These are phyloP conservation scores for Carcinoscorpius rotundicauda DNA, from an alignment of 1,140 invertebrate genomes.

Conservation along the genomic window DNA sequence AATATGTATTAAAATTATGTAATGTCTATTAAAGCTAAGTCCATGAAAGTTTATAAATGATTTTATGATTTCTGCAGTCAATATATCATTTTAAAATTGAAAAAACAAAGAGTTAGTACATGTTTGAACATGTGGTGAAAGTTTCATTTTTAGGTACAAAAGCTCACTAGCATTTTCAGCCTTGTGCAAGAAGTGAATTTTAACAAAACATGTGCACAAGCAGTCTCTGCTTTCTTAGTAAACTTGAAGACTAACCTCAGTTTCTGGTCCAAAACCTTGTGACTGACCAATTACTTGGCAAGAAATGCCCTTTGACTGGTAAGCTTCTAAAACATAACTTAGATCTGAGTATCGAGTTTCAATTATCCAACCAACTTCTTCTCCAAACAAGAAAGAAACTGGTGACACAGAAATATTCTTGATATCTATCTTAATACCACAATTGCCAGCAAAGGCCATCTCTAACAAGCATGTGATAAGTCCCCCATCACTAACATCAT, in stretches of 20 bases:
- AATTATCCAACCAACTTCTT: slow-evolving; percentile 85
- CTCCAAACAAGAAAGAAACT: slow-evolving; percentile 56
- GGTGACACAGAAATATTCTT: background rate
- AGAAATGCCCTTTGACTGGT: slow-evolving; percentile 45
- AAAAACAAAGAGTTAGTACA: too few relatives aligned
- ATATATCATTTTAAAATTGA: too few relatives aligned
- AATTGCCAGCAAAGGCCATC: slow-evolving; percentile 87
- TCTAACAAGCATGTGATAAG: slow-evolving; percentile 78
- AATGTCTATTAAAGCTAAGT: too few relatives aligned
- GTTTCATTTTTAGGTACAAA: too few relatives aligned
- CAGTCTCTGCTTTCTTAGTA: too few relatives aligned
- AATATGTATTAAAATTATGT: too few relatives aligned
- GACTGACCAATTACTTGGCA: slow-evolving; percentile 54
- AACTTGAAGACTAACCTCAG: slow-evolving; percentile 29
- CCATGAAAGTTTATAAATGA: too few relatives aligned
- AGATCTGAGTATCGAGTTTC: slow-evolving; percentile 52
- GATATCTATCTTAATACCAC: slow-evolving; percentile 55
- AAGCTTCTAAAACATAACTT: slow-evolving; percentile 46
- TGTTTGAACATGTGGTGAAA: too few relatives aligned
- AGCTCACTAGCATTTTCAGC: too few relatives aligned
- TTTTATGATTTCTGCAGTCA: too few relatives aligned
- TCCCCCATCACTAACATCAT: slow-evolving; percentile 95
- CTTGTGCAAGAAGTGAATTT: too few relatives aligned
- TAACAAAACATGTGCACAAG: too few relatives aligned
- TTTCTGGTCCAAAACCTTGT: slow-evolving; percentile 3